Evolutionary conservation across 2,113 vertebrate species (phyloP).

Genomic region (Carettochelys insculpta): DNA sequence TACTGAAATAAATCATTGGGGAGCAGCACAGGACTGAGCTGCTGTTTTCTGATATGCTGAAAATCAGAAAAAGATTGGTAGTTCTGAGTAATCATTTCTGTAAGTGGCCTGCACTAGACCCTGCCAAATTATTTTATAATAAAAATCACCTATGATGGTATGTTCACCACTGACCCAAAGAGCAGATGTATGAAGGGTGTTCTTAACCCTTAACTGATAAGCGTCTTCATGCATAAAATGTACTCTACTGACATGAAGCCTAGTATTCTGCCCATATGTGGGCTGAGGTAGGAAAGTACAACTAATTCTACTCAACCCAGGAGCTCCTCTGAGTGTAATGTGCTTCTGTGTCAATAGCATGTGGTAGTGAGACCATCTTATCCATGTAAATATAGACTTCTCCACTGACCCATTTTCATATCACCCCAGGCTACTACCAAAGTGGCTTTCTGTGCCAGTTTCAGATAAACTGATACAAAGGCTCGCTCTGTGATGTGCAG

Average conservation of each 20-base stretch:
- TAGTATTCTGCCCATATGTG: not conserved
- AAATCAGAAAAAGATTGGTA: constrained; percentile 78
- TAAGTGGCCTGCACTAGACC: constrained; percentile 70
- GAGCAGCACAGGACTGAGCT: constrained; percentile 66
- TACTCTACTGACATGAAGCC: not conserved
- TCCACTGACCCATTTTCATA: not conserved
- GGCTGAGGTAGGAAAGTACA: not conserved
- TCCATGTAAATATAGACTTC: not conserved
- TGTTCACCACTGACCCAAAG: constrained; percentile 34
- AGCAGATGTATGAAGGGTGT: constrained; percentile 46
- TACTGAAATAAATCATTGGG: constrained; percentile 77
- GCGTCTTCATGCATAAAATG: not conserved
- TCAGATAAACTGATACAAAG: not conserved
- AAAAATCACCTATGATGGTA: constrained; percentile 56
- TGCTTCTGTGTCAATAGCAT: not conserved
- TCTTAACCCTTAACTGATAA: not conserved
- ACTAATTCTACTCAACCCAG: not conserved
- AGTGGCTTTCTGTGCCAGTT: not conserved
- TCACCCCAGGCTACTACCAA: not conserved
- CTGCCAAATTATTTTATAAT: constrained; percentile 74
- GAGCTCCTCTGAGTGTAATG: not conserved
- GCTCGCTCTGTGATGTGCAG: not conserved
- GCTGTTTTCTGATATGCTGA: constrained; percentile 79
- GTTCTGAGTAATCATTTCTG: constrained; percentile 76
- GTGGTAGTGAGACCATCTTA: too few species aligned